phyloP scores from a whole-genome alignment of 92 coral and sea anemone genomes.

The Palythoa grandiflora region DNA sequence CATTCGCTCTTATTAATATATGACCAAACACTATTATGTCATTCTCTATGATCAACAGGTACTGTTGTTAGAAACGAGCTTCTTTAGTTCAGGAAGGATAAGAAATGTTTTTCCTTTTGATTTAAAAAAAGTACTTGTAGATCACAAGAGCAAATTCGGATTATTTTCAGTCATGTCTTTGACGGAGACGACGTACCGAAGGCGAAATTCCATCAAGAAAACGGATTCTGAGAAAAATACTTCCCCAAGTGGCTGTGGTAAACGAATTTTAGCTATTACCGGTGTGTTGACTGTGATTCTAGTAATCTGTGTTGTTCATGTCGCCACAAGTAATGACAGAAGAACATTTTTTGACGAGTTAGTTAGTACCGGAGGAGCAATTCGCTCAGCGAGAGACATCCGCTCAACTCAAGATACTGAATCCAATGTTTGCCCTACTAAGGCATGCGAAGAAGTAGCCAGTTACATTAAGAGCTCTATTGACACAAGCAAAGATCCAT shows the following conservation, averaged over 20 bases:
- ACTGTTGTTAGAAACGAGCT: slow-evolving; percentile 20
- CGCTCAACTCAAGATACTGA: slow-evolving; percentile 47
- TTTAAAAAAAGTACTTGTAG: slow-evolving; percentile 3
- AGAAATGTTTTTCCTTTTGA: background rate
- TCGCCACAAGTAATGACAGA: slow-evolving; percentile 92
- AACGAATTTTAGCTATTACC: slow-evolving; percentile 85
- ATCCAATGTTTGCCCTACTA: slow-evolving; percentile 66
- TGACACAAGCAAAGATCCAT: slow-evolving; percentile 83
- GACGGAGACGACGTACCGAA: slow-evolving; percentile 47
- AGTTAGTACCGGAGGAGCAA: slow-evolving; percentile 96
- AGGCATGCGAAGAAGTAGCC: slow-evolving; percentile 81
- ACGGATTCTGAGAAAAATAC: slow-evolving; percentile 4
- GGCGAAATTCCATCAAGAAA: slow-evolving; percentile 19
- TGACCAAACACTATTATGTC: slow-evolving; percentile 54
- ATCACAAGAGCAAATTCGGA: background rate
- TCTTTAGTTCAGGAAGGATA: background rate
- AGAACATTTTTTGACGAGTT: slow-evolving; percentile 97
- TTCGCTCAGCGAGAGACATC: slow-evolving; percentile 82
- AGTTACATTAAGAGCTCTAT: slow-evolving; percentile 84
- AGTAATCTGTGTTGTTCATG: slow-evolving; percentile 94
- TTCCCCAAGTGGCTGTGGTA: slow-evolving; percentile 75
- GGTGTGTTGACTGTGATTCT: slow-evolving; percentile 91
- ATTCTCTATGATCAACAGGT: slow-evolving; percentile 34
- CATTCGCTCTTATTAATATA: slow-evolving; percentile 33
- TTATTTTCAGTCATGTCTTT: slow-evolving; percentile 3